phyloP scores from a whole-genome alignment of 2,888 invertebrate species.

The Deilephila porcellus region DNA sequence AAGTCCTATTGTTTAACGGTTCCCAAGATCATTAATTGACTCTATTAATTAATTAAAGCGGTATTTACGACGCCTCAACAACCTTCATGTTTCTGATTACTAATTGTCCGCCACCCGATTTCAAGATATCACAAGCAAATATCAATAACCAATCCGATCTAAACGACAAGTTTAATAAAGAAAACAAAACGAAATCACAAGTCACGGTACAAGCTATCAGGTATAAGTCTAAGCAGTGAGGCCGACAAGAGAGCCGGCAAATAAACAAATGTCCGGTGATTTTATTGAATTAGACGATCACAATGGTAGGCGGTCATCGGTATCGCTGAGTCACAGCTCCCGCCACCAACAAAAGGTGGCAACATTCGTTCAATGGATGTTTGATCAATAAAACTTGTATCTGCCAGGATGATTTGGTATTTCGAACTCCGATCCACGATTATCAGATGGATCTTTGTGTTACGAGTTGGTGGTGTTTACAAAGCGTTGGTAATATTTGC shows the following conservation, averaged over 20 bases:
- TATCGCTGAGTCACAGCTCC: slow-evolving; percentile 71
- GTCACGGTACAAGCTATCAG: slow-evolving; percentile 68
- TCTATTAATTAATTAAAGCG: no score
- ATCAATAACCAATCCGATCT: slow-evolving; percentile 29
- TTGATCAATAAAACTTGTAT: slow-evolving; percentile 79
- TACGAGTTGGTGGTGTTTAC: neutral
- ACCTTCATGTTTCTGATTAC: no score
- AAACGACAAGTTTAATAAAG: slow-evolving; percentile 44
- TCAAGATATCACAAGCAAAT: no score
- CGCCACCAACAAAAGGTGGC: slow-evolving; percentile 76
- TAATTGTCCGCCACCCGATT: no score
- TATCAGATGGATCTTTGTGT: slow-evolving; percentile 5
- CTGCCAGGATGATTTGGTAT: slow-evolving; percentile 46
- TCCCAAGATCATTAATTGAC: no score
- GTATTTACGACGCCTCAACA: no score
- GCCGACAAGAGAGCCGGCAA: slow-evolving; percentile 78
- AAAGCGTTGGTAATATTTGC: neutral
- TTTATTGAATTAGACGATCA: slow-evolving; percentile 84
- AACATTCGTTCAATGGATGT: slow-evolving; percentile 80
- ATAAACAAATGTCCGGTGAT: slow-evolving; percentile 82
- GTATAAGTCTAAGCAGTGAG: slow-evolving; percentile 67
- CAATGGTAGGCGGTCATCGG: slow-evolving; percentile 67
- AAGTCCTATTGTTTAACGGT: no score
- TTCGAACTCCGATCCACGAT: slow-evolving; percentile 13
- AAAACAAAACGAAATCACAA: slow-evolving; percentile 53